A percentile compares a stretch with the other conserved stretches of the same genome.
phyloP scores from a whole-genome alignment of 2,113 vertebrate genomes.

The Nycticryphes semicollaris region DNA sequence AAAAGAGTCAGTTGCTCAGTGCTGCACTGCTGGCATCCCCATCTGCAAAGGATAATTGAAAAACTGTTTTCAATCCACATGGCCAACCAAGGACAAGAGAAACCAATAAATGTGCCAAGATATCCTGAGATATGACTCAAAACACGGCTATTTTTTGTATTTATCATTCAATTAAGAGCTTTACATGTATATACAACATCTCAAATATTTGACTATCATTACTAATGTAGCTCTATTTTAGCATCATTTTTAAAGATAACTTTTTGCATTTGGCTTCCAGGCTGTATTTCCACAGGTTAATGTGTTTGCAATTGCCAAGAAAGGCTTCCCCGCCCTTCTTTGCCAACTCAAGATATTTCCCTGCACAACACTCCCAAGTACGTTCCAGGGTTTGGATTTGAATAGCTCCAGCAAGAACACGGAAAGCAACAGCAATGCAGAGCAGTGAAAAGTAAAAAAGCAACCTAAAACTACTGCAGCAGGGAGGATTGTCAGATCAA shows the following conservation, averaged over 20 bases:
- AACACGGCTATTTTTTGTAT: neutral
- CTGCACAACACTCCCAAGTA: neutral
- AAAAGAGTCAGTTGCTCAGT: neutral
- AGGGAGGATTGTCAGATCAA: neutral
- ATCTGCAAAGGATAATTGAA: neutral
- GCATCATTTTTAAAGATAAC: neutral
- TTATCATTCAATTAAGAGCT: neutral
- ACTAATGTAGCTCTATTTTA: neutral
- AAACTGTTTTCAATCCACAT: neutral
- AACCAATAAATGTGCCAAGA: neutral
- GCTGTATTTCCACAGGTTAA: neutral
- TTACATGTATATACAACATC: neutral
- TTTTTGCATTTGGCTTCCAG: neutral
- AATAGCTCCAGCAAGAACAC: neutral
- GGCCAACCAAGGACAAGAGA: neutral
- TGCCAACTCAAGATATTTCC: neutral
- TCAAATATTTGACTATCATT: neutral
- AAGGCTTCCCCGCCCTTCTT: neutral
- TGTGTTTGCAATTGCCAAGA: neutral
- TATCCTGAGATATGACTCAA: neutral
- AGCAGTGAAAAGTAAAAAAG: neutral
- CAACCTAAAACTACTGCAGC: neutral
- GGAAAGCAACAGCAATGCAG: neutral
- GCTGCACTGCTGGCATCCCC: neutral
- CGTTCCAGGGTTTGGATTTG: rapidly evolving